Evolutionary conservation across 2,797 vertebrate genomes (phyloP).

Genomic region (Spondyliosoma cantharus): DNA sequence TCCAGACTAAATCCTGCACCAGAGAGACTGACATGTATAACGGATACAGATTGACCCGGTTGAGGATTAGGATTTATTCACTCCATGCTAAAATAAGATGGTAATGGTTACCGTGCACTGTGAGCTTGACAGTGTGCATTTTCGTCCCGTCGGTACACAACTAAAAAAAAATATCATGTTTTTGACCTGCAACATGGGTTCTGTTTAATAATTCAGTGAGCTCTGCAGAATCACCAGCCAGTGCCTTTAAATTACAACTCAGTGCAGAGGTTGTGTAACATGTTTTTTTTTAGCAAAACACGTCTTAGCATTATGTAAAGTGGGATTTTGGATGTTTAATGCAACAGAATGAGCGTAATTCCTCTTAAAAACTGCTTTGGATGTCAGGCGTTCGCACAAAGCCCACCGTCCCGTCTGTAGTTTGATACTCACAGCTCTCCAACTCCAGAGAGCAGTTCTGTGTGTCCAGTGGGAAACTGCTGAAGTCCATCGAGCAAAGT

Average conservation of each 20-base stretch:
- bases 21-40: conserved; percentile 47
- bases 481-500: conserved; percentile 96
- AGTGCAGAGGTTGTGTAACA: conserved; percentile 32
- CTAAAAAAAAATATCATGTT: not conserved
- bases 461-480: conserved; percentile 93
- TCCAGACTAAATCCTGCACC: conserved; percentile 52
- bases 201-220: conserved; percentile 25
- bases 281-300: conserved; percentile 20
- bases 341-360: not conserved
- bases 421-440: conserved; percentile 93
- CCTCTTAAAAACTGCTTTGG: not conserved
- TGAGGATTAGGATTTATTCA: conserved; percentile 55
- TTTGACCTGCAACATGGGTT: not conserved
- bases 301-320: conserved; percentile 17
- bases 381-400: conserved; percentile 8
- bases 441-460: conserved; percentile 95
- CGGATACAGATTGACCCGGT: conserved; percentile 44
- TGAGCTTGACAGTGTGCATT: not conserved
- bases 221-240: conserved; percentile 8
- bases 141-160: not conserved
- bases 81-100: conserved; percentile 25
- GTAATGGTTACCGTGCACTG: conserved; percentile 5
- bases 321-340: not conserved
- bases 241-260: conserved; percentile 32
- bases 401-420: not conserved